Base-by-base conservation (phyloP, 2,888 invertebrate species). In the Trachelus troglodyta region DNA sequence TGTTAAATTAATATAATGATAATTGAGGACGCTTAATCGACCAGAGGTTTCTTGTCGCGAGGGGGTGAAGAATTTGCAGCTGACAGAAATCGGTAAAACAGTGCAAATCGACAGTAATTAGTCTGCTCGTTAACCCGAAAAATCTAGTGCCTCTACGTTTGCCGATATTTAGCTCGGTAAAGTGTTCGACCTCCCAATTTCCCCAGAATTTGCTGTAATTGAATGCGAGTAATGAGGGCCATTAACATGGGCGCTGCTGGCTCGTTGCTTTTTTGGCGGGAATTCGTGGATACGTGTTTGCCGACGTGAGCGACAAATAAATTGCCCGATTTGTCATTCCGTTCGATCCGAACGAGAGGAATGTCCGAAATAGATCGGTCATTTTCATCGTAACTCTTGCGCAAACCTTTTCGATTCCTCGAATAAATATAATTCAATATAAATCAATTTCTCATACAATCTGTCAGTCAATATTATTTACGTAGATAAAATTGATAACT, bases 291-390 rank as follows among this genome's bases (percentile, higher is more conserved):
- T 15, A 9, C 56, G 56, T 23, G 76, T 74, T 74, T 68, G 69
- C 34, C 76, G 76, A 74, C 40, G 74, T 73, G 71, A 34, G 11
- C 68, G 73, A 73, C 31, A 78, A 73, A 76, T 78, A 76, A 73
- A 75, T 75, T 30, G 69, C 31, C 23, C 33, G 76, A 78, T 75
- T 69, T 35, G 31, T 75, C 30, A 56, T 9, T 23, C 23, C 56
- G 56, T 23, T 56, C 56, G 2, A 23, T 40, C 6, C 15, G 23
- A 23, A 56, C 15, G 23, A 23, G 56, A 15, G 9, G 23, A 56
- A 56, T 23, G 15, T 56, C 15, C 9, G 56, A 56, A 56, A 23
- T 23, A 2, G 56, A 56, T 56, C 56, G 56, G 56, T 23, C 23
- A 56, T 56, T 56, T 23, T 23, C 23, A 0, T 23, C 9, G 23